Base-by-base conservation (phyloP, 2,888 invertebrate genomes). In the Spilosoma lubricipeda region DNA sequence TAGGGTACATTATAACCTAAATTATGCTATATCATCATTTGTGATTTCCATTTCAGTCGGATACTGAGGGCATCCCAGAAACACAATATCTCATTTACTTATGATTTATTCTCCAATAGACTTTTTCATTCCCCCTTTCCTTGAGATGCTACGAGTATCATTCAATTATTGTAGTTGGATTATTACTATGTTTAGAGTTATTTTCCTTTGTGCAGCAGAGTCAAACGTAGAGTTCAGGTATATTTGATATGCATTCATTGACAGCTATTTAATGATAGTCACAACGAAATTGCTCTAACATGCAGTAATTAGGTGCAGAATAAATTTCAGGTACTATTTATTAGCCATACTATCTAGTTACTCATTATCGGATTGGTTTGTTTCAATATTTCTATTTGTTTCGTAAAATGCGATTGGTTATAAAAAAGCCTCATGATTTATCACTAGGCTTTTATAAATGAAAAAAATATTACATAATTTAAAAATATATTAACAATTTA, bases 61-160 rank as follows among this genome's bases (percentile, higher is more conserved):
- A 85, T 85, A 86, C 87, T 81, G 88, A 88, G 87, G 86, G 87
- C 86, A 85, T 79, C 85, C 82, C 84, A 85, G 83, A 84, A 87
- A 85, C 86, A 90, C 90, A 90, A 88, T 93, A 92, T 92, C 93
- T 92, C 92, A 92, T 93, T 93, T 93, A 88, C 88, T 91, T 92
- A 89, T 93, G 93, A 93, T 93, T 92, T 93, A 93, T 93, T 89
- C 88, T 87, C 85, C 89, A 90, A 92, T 92, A 90, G 85, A 89
- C 87, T 88, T 90, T 90, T 88, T 89, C 89, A 87, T 88, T 90
- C 90, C 88, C 86, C 88, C 87, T 86, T 86, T 88, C 85, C 87
- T 86, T 88, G 84, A 85, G 86, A 86, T 89, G 85, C 85, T 82
- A 81, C 82, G 83, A 85, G 86, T 87, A 86, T 88, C 87, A 87